phyloP scores from a whole-genome alignment of 53 echinoderm and acorn worm genomes.

The Zoroaster sp. region DNA sequence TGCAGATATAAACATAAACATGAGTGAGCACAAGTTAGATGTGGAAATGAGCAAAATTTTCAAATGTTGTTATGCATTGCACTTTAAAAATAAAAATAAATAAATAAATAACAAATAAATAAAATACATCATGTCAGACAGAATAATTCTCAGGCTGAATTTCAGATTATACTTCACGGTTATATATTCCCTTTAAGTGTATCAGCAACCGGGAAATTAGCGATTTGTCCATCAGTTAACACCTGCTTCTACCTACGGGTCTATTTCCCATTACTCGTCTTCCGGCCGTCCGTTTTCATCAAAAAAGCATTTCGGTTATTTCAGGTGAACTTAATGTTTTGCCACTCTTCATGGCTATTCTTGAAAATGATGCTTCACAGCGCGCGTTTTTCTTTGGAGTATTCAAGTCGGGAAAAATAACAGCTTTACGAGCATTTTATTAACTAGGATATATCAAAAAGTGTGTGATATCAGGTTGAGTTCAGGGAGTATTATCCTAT shows the following conservation, averaged over 20 bases:
- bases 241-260: too few relatives aligned
- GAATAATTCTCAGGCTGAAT: too few relatives aligned
- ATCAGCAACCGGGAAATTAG: background rate
- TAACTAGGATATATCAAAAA: background rate
- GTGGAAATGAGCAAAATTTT: too few relatives aligned
- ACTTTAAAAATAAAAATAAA: too few relatives aligned
- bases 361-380: background rate
- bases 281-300: background rate
- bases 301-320: background rate
- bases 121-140: too few relatives aligned
- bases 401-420: background rate
- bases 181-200: background rate
- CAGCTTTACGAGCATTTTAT: background rate
- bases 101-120: too few relatives aligned
- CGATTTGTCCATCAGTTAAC: background rate
- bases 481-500: background rate
- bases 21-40: too few relatives aligned
- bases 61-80: too few relatives aligned
- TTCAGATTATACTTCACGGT: too few relatives aligned
- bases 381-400: background rate
- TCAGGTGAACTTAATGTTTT: background rate
- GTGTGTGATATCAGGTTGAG: background rate
- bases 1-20: too few relatives aligned
- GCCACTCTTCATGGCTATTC: background rate
- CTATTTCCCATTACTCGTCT: background rate